Base-by-base conservation (phyloP, 2,888 invertebrate species). In the Eupithecia subumbrata region DNA sequence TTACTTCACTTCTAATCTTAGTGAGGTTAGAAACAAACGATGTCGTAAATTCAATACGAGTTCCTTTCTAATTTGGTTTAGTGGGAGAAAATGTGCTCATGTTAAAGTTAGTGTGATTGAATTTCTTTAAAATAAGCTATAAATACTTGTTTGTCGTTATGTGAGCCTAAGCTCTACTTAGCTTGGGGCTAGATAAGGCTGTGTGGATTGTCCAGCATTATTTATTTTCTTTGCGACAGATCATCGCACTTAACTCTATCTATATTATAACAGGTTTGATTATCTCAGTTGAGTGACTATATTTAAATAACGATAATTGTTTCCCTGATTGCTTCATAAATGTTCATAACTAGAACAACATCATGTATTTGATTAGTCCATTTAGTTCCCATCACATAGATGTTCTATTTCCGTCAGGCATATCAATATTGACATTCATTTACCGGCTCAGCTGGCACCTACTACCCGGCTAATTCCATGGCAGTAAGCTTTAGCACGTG, bases 401-500 rank as follows among this genome's bases (percentile, higher is more conserved):
- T 70, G 68, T 72, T 72, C 69, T 74, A 79, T 76, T 75, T 76
- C 37, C 64, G 63, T 74, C 68, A 56, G n/a, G 11, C 52, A 66
- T 77, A 76, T 77, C 73, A 77, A 76, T 78, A 77, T 80, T 76
- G 76, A 71, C 64, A 76, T 69, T 52, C 72, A 72, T 78, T 77
- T 76, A 70, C 77, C 71, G 70, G 74, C 34, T 63, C 45, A 70
- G 52, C 37, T 25, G 67, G 16, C 67, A 52, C 64, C 64, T 64
- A 64, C 34, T 63, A 79, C 76, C 64, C 66, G 37, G 72, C 74
- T 83, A 84, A 84, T 83, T 73, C 83, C 84, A 84, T 84, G 83
- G 83, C 78, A 76, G 79, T 77, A 80, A 80, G 82, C 81, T 81
- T 83, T 81, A 83, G 73, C 77, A 75, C 79, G 81, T 79, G 83